Evolutionary conservation across 2,113 vertebrate species (phyloP), one percentile per base, ranked within the genome.

Genomic region (Castor canadensis): DNA sequence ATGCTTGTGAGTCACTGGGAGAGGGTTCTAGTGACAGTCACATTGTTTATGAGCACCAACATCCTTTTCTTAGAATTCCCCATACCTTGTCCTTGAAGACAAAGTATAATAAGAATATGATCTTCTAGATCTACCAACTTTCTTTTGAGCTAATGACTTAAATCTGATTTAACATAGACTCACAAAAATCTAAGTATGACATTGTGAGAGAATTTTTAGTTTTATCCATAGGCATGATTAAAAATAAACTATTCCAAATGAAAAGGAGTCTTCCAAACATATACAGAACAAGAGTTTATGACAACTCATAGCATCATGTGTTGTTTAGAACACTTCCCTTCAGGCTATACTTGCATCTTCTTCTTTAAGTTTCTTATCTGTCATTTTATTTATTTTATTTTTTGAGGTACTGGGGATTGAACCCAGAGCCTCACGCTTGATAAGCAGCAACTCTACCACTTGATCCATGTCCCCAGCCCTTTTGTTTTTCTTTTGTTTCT

Each of bases 351-450:
- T 87, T 76, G n/a, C 12, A 62, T 77, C 26, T 79, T 81, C 17
- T 94, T 28, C 56, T 45, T 81, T 93, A 87, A 58, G 43, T 86
- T 81, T 95, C 72, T 60, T 64, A 69, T 35, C 52, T 72, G 22
- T 6, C 35, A 67, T 72, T 86, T 6, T 20, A 20, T 19, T 58
- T 19, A 58, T 58, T 58, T 58, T 58, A 58, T 6, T 58, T 22
- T 58, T 58, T 2, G 56, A 20, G 56, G 17, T 17, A 58, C 56
- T 58, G 24, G 17, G 20, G 56, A 6, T 58, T 58, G 56, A 58
- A 58, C 13, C 56, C 56, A 20, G 56, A 20, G 17, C 56, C 56
- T 58, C 56, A 19, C 5, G 13, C 56, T 58, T 58, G 17, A 16
- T 17, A 58, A 22, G 56, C 56, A 20, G 56, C 17, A 20, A 58